Evolutionary conservation across 2,888 invertebrate species (phyloP).

Genomic region (Resseliella maxima): DNA sequence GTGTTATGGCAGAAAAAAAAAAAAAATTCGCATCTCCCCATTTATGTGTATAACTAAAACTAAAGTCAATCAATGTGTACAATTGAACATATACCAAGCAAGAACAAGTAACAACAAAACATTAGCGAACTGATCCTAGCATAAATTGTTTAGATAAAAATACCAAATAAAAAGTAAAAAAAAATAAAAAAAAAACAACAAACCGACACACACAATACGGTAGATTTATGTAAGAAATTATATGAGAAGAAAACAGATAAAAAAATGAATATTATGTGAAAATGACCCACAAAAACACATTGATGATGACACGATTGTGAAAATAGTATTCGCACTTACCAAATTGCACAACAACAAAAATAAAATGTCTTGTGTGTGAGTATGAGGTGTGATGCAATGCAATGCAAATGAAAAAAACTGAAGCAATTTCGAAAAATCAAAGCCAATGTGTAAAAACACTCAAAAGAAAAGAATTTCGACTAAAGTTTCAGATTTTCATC

Average conservation of each 20-base stretch:
- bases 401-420: too few species aligned
- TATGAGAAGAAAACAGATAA: neutral
- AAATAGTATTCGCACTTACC: neutral
- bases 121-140: neutral
- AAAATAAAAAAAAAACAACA: too few species aligned
- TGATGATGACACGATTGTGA: neutral
- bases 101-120: neutral
- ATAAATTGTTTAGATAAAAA: conserved; percentile 31
- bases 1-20: neutral
- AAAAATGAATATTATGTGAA: neutral
- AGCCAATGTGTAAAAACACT: too few species aligned
- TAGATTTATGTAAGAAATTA: conserved; percentile 37
- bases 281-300: neutral
- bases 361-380: neutral
- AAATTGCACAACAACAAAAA: neutral
- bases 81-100: conserved; percentile 10
- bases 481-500: conserved; percentile 1
- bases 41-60: conserved; percentile 22
- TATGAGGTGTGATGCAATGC: neutral
- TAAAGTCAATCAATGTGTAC: neutral
- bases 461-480: neutral
- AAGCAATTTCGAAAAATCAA: neutral
- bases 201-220: too few species aligned
- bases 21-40: neutral
- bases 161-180: conserved; percentile 16